Base-by-base conservation (phyloP, 2,797 vertebrate genomes). In the Brachyalestes nurse region DNA sequence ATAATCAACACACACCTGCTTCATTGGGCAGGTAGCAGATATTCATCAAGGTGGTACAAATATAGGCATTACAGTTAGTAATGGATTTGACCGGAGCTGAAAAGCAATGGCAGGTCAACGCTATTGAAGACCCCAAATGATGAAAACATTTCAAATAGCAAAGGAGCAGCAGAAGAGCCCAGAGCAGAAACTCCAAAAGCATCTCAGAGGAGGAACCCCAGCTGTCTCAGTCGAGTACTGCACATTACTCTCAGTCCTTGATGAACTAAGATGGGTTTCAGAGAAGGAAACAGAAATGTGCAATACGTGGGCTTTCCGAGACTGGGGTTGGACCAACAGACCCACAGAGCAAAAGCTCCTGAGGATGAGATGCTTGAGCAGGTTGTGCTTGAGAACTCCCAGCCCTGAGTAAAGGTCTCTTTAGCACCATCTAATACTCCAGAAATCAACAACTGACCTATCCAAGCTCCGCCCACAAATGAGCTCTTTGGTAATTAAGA, bases 341-440 rank as follows among this genome's bases (percentile, higher is more conserved):
- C 55, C 58, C 58, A 13, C 9, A 25, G 21, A 23, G 58, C 17
- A 21, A 5, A 25, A 45, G 47, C 5, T 51, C 6, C 16, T 51
- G 2, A 70, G 13, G 1, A 4, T 7, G n/a, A 70, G 21, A 51
- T 23, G 45, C 45, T 28, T 71, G 16, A 66, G 47, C 13, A 71
- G 47, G 12, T 28, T 6, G 28, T 72, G 34, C 34, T 42, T 28
- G 82, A 86, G 19, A 73, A 58, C 28, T 23, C 80, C 89, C 86
- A 87, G 86, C 92, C 79, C 93, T 91, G 92, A 93, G 92, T 88
- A 88, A 71, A 61, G 83, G 42, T 77, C 75, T 25, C 61, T 42
- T 87, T 91, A 91, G 93, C 93, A 93, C 91, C 90, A 34, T 92
- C 90, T 45, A 79, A 83, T 87, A 55, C 76, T 84, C 85, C 83